Conservation (phyloP, 1,140 invertebrate genomes). For the Drosophila tristis region DNA sequence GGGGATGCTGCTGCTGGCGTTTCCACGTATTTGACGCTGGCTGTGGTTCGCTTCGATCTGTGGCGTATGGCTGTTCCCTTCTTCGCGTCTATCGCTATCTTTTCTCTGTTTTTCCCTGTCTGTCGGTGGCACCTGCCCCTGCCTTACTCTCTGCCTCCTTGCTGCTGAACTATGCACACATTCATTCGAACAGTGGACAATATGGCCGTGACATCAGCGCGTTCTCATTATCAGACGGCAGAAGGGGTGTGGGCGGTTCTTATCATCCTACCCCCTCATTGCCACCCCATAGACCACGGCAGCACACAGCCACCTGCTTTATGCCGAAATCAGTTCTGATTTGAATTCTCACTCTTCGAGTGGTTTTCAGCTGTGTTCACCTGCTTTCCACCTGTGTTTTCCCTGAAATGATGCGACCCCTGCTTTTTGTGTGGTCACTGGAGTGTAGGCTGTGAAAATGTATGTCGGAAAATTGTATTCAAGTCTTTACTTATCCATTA, state of each 20-base stretch:
- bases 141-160: not conserved
- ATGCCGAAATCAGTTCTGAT: slow-evolving; percentile 55
- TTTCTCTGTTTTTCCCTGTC: too few species aligned
- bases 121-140: not conserved
- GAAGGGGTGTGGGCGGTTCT: too few species aligned
- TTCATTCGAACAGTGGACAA: not conserved
- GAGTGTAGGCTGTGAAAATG: slow-evolving; percentile 36
- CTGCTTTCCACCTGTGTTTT: slow-evolving; percentile 12
- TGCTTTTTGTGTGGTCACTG: slow-evolving; percentile 1
- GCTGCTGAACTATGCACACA: slow-evolving; percentile 11
- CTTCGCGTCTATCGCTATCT: too few species aligned
- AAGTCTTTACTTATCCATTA: slow-evolving; percentile 43
- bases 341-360: slow-evolving; percentile 40
- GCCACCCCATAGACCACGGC: slow-evolving; percentile 5
- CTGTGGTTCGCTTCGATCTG: too few species aligned
- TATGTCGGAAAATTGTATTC: slow-evolving; percentile 38
- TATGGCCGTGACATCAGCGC: slow-evolving; percentile 42
- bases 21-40: too few species aligned
- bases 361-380: not conserved
- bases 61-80: too few species aligned
- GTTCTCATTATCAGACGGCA: slow-evolving; percentile 36
- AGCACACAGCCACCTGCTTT: slow-evolving; percentile 17
- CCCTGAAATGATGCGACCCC: not conserved
- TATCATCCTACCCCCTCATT: too few species aligned
- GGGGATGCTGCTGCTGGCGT: too few species aligned